phyloP scores from a whole-genome alignment of 2,113 vertebrate species.

The Struthio camelus region DNA sequence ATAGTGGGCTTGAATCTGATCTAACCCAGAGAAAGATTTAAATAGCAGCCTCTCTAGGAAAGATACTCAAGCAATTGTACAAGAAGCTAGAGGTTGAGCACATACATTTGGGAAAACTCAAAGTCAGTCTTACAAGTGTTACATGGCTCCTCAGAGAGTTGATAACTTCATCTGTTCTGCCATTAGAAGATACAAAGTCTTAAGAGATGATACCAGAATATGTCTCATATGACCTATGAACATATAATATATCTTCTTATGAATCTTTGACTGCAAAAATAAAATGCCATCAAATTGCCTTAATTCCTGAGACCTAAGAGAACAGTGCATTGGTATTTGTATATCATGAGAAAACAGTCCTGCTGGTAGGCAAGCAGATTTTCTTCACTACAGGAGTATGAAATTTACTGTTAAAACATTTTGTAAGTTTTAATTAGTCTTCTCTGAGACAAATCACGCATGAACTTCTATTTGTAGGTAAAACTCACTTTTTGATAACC shows the following conservation, averaged over 20 bases:
- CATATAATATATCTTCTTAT: background rate
- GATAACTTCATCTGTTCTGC: background rate
- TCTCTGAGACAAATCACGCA: slow-evolving; percentile 8
- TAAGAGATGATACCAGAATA: background rate
- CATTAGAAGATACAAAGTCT: background rate
- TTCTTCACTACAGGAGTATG: background rate
- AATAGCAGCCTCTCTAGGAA: background rate
- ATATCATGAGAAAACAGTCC: background rate
- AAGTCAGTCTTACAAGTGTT: background rate
- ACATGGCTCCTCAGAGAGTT: background rate
- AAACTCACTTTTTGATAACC: background rate
- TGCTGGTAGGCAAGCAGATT: background rate
- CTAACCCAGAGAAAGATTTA: background rate
- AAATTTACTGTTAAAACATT: slow-evolving; percentile 1
- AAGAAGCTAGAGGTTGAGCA: background rate
- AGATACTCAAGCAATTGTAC: background rate
- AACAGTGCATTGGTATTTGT: background rate
- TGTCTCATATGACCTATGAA: background rate
- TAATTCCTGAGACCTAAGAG: background rate
- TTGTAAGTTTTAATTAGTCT: slow-evolving; percentile 41
- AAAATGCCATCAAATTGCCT: background rate
- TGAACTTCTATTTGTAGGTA: background rate
- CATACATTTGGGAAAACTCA: background rate
- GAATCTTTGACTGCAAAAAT: background rate
- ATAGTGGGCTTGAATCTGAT: background rate